Evolutionary conservation across 2,797 vertebrate species (phyloP), one percentile per base, ranked within the genome.

Genomic region (Phoeniculus purpureus): DNA sequence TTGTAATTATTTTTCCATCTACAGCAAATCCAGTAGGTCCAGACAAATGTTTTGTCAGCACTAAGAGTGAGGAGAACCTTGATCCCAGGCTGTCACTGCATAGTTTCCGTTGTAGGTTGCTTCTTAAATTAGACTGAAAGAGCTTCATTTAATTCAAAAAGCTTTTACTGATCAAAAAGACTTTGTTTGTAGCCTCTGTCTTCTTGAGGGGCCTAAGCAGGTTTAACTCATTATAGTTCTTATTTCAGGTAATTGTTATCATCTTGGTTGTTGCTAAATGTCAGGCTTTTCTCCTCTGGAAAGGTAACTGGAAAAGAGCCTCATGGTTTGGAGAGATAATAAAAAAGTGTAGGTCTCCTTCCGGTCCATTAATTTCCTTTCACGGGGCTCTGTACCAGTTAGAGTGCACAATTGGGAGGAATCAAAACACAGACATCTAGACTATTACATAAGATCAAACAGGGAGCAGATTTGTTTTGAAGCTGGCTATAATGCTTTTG

Each of bases 351-450:
- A 80, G 29, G 19, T 82, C 80, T 93, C 32, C 89, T 75, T 93
- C 51, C 93, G 90, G 85, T 76, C 81, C 89, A 55, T 95, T 81
- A 89, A 85, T 81, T 87, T 88, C 43, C 76, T 73, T 79, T 67
- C 59, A 27, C 12, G 66, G 90, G 80, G 83, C 87, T 72, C 81
- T 87, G 54, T 68, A 81, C 40, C 90, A 85, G 51, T 65, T 48
- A 61, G 68, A 92, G 76, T 59, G 34, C 85, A 91, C 85, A 26
- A 56, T 3, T 76, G 91, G 70, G 77, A 91, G 82, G 71, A 85
- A 89, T 60, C 62, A 58, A 47, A 91, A 51, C 79, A 14, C 76
- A 85, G 70, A 25, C 87, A 87, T 47, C 45, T 75, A 87, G 88
- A 77, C 60, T 23, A 15, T 26, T 75, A 64, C 79, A 23, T 62